phyloP scores from a whole-genome alignment of 2,113 vertebrate species.

The Misgurnus mizolepis region DNA sequence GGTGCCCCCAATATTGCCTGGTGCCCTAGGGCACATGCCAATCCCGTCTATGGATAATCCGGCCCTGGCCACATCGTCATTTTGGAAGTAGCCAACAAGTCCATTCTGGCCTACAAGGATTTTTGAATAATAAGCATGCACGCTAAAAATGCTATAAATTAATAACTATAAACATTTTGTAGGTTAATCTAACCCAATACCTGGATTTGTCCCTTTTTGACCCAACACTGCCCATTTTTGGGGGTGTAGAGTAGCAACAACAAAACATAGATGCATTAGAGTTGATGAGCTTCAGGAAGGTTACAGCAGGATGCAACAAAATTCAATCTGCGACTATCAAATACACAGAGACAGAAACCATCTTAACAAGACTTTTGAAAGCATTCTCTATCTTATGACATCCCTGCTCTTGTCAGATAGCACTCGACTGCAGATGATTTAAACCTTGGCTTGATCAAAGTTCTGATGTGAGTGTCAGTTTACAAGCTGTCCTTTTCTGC shows the following conservation, averaged over 20 bases:
- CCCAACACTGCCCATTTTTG: no score
- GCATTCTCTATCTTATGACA: slow-evolving; percentile 3
- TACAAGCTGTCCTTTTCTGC: slow-evolving; percentile 18
- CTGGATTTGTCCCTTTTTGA: no score
- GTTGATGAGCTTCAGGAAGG: slow-evolving; percentile 17
- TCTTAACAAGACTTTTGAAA: slow-evolving; percentile 20
- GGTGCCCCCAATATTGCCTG: no score
- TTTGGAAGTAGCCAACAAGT: no score
- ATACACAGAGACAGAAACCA: not conserved
- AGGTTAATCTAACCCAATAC: no score
- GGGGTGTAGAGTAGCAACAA: no score
- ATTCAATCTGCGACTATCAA: slow-evolving; percentile 6
- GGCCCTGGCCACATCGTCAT: no score
- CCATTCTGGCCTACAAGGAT: not conserved
- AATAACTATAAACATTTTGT: no score
- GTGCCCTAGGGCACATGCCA: no score
- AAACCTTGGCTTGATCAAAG: slow-evolving; percentile 32
- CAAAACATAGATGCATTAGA: not conserved
- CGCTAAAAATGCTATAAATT: no score
- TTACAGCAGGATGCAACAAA: slow-evolving; percentile 2
- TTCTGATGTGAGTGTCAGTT: slow-evolving; percentile 25
- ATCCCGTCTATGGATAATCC: no score
- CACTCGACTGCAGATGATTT: slow-evolving; percentile 35
- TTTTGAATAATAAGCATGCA: not conserved
- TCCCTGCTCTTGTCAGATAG: slow-evolving; percentile 16